Percentiles rank a stretch among this genome's conserved stretches.
Evolutionary conservation across 2,797 vertebrate genomes (phyloP).

Genomic region (Graptemys geographica): DNA sequence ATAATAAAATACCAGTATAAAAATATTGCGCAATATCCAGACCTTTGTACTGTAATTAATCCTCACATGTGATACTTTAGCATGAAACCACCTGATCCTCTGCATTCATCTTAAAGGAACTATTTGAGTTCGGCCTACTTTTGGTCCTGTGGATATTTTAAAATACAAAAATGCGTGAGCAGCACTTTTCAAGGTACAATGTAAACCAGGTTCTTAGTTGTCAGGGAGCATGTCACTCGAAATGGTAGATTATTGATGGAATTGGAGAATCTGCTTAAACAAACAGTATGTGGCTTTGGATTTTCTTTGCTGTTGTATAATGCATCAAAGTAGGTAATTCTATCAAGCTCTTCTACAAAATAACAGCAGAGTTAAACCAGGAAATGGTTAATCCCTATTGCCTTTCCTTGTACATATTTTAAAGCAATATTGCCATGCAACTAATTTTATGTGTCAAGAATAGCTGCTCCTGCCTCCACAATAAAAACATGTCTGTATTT

Average conservation of each 20-base stretch:
- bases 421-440: conserved; percentile 66
- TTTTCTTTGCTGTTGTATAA: conserved; percentile 41
- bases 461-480: conserved; percentile 68
- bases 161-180: conserved; percentile 52
- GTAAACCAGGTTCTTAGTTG: conserved; percentile 65
- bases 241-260: conserved; percentile 51
- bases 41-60: conserved; percentile 24
- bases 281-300: conserved; percentile 33
- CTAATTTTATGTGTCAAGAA: conserved; percentile 77
- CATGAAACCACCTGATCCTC: background rate
- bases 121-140: conserved; percentile 26
- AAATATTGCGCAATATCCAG: background rate
- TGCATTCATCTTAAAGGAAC: conserved; percentile 20
- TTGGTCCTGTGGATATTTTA: conserved; percentile 48
- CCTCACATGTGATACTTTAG: background rate
- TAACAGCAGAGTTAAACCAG: conserved; percentile 41
- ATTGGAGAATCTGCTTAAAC: conserved; percentile 70
- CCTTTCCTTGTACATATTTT: conserved; percentile 72
- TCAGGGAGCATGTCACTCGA: conserved; percentile 71
- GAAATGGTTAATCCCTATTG: conserved; percentile 72
- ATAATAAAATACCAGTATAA: fast-evolving
- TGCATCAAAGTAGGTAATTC: background rate
- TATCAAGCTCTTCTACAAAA: conserved; percentile 48
- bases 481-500: conserved; percentile 74
- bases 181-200: conserved; percentile 57